Evolutionary conservation across 1,140 invertebrate genomes (phyloP).

Genomic region (Anoplophora glabripennis): DNA sequence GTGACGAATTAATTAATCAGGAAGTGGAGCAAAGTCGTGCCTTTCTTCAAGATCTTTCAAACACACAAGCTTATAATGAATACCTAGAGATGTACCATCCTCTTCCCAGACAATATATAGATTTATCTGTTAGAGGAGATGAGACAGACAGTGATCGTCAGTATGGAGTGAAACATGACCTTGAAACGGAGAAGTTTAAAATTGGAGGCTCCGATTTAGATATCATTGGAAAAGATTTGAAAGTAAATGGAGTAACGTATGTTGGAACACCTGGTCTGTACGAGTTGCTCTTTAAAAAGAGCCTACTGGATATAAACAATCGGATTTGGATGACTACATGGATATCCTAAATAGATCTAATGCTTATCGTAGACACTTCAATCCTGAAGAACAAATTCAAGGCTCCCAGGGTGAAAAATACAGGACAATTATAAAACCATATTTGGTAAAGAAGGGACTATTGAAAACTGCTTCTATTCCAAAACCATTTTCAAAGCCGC

Average conservation of each 20-base stretch:
- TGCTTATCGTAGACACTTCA: slow-evolving; percentile 28
- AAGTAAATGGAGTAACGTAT: slow-evolving; percentile 20
- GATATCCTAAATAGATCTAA: slow-evolving; percentile 31
- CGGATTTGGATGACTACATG: slow-evolving; percentile 32
- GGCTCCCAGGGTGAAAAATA: slow-evolving; percentile 21
- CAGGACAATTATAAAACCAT: slow-evolving; percentile 23
- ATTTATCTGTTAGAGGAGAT: slow-evolving; percentile 7
- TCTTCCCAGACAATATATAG: slow-evolving; percentile 12
- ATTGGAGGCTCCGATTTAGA: slow-evolving; percentile 15
- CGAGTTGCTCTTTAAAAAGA: slow-evolving; percentile 33
- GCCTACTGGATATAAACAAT: slow-evolving; percentile 20
- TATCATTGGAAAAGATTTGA: slow-evolving; percentile 19
- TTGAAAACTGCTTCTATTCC: too few species aligned
- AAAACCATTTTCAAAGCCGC: too few species aligned
- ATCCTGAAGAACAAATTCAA: slow-evolving; percentile 24
- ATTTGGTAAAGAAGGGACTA: slow-evolving; percentile 15
- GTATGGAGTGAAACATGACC: slow-evolving; percentile 24
- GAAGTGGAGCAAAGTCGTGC: too few species aligned
- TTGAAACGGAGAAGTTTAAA: slow-evolving; percentile 15
- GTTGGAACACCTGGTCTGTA: slow-evolving; percentile 25
- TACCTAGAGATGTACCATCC: neutral
- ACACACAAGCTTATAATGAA: slow-evolving; percentile 7
- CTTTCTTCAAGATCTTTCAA: too few species aligned
- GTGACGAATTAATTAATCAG: too few species aligned
- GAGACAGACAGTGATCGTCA: slow-evolving; percentile 15